These are phyloP conservation scores for Nematostella vectensis DNA, from an alignment of 92 coral and sea anemone species.

Conservation along the genomic window DNA sequence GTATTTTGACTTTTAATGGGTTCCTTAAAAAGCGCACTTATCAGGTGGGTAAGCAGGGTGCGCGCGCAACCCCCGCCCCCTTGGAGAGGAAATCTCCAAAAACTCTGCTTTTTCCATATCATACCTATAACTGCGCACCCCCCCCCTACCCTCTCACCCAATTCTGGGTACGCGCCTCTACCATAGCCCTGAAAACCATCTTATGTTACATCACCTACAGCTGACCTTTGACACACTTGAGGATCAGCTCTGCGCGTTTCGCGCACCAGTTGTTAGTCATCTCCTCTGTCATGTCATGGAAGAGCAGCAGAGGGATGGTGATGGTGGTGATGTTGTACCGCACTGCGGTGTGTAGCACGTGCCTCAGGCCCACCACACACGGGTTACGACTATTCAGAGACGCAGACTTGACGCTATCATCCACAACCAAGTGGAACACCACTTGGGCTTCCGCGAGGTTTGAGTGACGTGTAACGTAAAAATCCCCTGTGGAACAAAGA, in stretches of 20 bases:
- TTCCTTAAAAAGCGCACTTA: too few species aligned
- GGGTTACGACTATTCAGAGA: conserved; percentile 86
- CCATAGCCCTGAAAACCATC: too few species aligned
- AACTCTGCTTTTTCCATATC: too few species aligned
- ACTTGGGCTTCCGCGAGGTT: conserved; percentile 90
- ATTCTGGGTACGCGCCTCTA: too few species aligned
- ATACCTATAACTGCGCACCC: too few species aligned
- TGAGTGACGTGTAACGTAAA: conserved; percentile 91
- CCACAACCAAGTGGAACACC: conserved; percentile 87
- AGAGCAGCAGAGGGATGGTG: conserved; percentile 76
- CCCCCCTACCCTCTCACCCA: too few species aligned
- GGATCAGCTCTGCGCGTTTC: conserved; percentile 85
- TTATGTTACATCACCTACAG: too few species aligned
- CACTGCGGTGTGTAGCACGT: conserved; percentile 86
- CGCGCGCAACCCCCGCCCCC: too few species aligned
- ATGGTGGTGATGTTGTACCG: conserved; percentile 83
- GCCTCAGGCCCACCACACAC: conserved; percentile 73
- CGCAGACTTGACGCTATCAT: conserved; percentile 71
- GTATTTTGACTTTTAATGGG: too few species aligned
- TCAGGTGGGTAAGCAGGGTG: too few species aligned
- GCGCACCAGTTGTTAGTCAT: conserved; percentile 95
- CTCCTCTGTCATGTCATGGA: conserved; percentile 97
- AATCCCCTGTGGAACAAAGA: conserved; percentile 47
- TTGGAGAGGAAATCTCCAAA: too few species aligned
- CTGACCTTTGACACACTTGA: conserved; percentile 90